These are phyloP conservation scores for Drosophila nebulosa DNA, from an alignment of 1,140 invertebrate genomes.

Conservation along the genomic window DNA sequence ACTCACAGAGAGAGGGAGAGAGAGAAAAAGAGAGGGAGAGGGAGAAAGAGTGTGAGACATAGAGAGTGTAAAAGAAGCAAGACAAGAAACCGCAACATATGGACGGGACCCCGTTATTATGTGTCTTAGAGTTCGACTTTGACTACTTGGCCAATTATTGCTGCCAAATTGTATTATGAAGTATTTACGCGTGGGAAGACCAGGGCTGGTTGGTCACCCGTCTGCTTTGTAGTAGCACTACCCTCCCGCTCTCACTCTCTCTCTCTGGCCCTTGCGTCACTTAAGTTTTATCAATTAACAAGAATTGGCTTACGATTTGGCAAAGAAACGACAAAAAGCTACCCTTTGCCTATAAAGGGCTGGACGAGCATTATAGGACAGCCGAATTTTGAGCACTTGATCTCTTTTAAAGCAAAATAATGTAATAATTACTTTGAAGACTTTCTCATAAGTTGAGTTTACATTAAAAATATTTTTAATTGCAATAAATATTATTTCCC, in stretches of 20 bases:
- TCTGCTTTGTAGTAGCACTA: no score
- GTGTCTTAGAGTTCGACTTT: constrained; percentile 25
- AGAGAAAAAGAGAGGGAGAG: constrained; percentile 13
- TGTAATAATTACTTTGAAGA: no score
- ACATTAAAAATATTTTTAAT: no score
- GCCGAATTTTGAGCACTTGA: no score
- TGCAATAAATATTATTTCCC: no score
- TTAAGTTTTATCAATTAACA: constrained; percentile 43
- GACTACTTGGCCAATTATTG: constrained; percentile 57
- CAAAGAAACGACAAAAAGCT: not conserved
- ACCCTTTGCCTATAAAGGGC: not conserved
- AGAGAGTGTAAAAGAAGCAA: constrained; percentile 34
- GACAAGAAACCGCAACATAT: constrained; percentile 28
- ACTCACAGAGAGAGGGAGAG: not conserved
- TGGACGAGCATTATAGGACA: no score
- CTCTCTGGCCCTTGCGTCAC: not conserved
- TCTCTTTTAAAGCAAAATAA: no score
- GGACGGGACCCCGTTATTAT: constrained; percentile 37
- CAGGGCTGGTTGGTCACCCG: not conserved
- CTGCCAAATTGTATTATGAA: constrained; percentile 64
- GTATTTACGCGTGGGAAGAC: constrained; percentile 68
- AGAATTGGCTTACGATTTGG: not conserved
- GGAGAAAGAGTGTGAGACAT: constrained; percentile 34
- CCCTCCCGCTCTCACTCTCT: not conserved
- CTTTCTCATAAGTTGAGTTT: no score